phyloP scores from a whole-genome alignment of 2,888 invertebrate species.

The Odontomyia ornata region DNA sequence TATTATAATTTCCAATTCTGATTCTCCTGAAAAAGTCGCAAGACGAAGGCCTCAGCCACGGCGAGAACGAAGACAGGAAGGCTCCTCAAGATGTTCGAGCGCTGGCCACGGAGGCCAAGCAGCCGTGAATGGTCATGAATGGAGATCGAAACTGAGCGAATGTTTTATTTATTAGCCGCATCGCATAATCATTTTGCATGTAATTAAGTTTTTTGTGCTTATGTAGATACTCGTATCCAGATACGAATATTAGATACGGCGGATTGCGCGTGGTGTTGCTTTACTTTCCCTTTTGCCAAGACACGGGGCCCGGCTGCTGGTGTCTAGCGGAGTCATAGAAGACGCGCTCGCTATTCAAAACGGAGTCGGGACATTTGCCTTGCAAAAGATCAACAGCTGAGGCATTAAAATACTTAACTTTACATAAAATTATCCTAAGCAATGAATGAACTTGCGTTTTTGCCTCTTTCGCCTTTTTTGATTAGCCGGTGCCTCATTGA shows the following conservation, averaged over 20 bases:
- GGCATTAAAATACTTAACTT: slow-evolving; percentile 38
- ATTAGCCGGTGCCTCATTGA: slow-evolving; percentile 37
- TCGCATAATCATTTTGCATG: slow-evolving; percentile 61
- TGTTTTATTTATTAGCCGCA: slow-evolving; percentile 54
- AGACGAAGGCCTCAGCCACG: neutral
- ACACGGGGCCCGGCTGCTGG: slow-evolving; percentile 3
- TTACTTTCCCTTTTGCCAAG: slow-evolving; percentile 39
- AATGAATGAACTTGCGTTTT: slow-evolving; percentile 31
- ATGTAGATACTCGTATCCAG: slow-evolving; percentile 24
- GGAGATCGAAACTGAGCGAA: slow-evolving; percentile 45
- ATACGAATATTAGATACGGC: slow-evolving; percentile 27
- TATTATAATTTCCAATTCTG: slow-evolving; percentile 49
- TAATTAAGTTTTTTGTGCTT: slow-evolving; percentile 56
- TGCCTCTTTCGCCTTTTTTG: slow-evolving; percentile 21
- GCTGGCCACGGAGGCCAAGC: neutral
- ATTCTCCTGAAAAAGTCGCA: slow-evolving; percentile 40
- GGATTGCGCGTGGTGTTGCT: neutral
- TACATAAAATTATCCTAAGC: slow-evolving; percentile 44
- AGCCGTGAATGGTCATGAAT: slow-evolving; percentile 39
- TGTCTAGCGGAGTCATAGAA: neutral
- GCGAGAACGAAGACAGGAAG: slow-evolving; percentile 51
- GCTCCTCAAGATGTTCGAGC: slow-evolving; percentile 50
- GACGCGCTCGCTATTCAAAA: too few relatives aligned
- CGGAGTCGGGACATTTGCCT: slow-evolving; percentile 21
- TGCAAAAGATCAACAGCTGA: slow-evolving; percentile 36